phyloP scores from a whole-genome alignment of 1,140 invertebrate genomes.

The Drosophila busckii region DNA sequence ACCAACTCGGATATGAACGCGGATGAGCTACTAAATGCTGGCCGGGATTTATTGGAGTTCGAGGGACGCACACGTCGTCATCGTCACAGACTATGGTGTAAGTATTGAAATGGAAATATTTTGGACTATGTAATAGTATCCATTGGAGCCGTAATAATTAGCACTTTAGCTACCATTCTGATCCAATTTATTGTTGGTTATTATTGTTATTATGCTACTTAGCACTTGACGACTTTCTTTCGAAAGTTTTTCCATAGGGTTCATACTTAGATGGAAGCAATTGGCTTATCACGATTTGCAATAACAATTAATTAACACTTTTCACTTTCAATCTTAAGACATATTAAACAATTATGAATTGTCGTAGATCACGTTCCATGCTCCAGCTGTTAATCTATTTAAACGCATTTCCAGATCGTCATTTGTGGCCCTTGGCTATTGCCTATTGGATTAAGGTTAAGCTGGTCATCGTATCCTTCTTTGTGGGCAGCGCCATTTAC shows the following conservation, averaged over 20 bases:
- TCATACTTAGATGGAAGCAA: constrained; percentile 38
- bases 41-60: constrained; percentile 47
- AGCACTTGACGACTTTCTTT: constrained; percentile 55
- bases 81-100: constrained; percentile 62
- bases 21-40: constrained; percentile 27
- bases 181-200: constrained; percentile 14
- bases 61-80: constrained; percentile 68
- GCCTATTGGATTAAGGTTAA: constrained; percentile 78
- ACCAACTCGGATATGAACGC: constrained; percentile 24
- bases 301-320: constrained; percentile 66
- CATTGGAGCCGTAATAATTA: constrained; percentile 16
- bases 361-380: constrained; percentile 40
- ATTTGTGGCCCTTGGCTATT: constrained; percentile 66
- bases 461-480: constrained; percentile 71
- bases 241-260: constrained; percentile 62
- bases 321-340: constrained; percentile 66
- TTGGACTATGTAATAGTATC: not conserved
- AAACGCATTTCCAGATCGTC: constrained; percentile 43
- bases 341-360: constrained; percentile 42
- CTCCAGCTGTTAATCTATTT: constrained; percentile 22
- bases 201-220: constrained; percentile 25
- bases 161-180: constrained; percentile 31
- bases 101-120: constrained; percentile 26
- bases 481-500: constrained; percentile 67
- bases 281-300: constrained; percentile 50